A percentile compares a stretch with the other conserved stretches of the same genome.
Conservation (phyloP, 2,888 invertebrate genomes). For the Zaprionus bogoriensis region DNA sequence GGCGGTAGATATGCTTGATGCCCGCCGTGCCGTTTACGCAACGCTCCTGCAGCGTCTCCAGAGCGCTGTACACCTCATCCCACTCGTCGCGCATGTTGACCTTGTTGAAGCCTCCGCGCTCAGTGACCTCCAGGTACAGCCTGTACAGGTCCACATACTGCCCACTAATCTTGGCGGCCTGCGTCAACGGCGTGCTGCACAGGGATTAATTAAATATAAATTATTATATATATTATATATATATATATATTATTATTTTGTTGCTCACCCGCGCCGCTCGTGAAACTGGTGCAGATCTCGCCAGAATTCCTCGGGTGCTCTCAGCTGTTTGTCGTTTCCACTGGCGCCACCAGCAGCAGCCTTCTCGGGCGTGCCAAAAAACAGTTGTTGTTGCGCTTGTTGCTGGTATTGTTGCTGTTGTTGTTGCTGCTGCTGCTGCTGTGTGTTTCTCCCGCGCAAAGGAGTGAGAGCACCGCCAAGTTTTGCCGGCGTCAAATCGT, state of each 20-base stretch:
- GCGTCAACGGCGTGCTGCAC: conserved; percentile 85
- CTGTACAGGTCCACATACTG: conserved; percentile 95
- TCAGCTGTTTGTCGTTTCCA: conserved; percentile 49
- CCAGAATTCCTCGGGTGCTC: conserved; percentile 79
- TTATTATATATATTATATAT: neutral
- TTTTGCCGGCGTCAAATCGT: conserved; percentile 62
- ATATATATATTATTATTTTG: neutral
- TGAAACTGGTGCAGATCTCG: conserved; percentile 94
- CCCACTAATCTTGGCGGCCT: conserved; percentile 92
- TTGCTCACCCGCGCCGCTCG: conserved; percentile 95
- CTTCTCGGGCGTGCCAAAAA: conserved; percentile 51
- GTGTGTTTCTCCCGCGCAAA: conserved; percentile 56
- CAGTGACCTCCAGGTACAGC: conserved; percentile 95
- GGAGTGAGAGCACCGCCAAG: conserved; percentile 44
- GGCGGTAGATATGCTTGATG: conserved; percentile 91
- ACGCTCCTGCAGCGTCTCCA: conserved; percentile 90
- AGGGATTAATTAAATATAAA: neutral
- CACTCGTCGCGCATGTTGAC: conserved; percentile 95
- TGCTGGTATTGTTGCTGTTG: conserved; percentile 19
- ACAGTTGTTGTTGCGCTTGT: conserved; percentile 32
- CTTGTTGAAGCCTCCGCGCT: conserved; percentile 97
- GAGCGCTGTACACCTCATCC: conserved; percentile 91
- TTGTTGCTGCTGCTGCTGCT: conserved; percentile 35
- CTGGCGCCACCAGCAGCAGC: conserved; percentile 14
- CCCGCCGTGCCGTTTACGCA: conserved; percentile 95